Conservation (phyloP, 2,888 invertebrate species). For the Spodoptera littoralis region DNA sequence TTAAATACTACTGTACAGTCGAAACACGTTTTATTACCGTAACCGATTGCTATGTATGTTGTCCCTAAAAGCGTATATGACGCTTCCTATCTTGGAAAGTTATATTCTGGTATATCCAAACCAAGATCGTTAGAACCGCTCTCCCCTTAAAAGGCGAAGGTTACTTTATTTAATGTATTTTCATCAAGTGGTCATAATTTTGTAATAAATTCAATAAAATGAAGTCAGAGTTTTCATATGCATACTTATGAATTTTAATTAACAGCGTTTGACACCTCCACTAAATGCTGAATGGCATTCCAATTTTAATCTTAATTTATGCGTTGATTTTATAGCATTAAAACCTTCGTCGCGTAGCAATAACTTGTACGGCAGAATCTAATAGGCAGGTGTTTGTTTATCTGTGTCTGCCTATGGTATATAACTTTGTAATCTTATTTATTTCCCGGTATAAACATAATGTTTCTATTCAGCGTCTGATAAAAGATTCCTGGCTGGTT, state of each 20-base stretch:
- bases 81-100: slow-evolving; percentile 24
- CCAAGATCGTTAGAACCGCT: slow-evolving; percentile 24
- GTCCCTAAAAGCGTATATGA: slow-evolving; percentile 37
- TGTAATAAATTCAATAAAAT: slow-evolving; percentile 34
- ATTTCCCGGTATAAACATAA: slow-evolving; percentile 32
- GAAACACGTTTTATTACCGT: slow-evolving; percentile 20
- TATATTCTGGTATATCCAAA: slow-evolving; percentile 14
- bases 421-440: slow-evolving; percentile 1
- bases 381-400: not conserved
- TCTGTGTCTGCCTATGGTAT: not conserved
- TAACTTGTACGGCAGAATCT: slow-evolving; percentile 7
- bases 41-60: slow-evolving; percentile 13
- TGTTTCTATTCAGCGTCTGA: slow-evolving; percentile 46
- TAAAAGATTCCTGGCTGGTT: slow-evolving; percentile 63
- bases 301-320: slow-evolving; percentile 32
- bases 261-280: slow-evolving; percentile 40
- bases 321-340: slow-evolving; percentile 27
- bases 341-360: slow-evolving; percentile 23
- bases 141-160: slow-evolving; percentile 50
- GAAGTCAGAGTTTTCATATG: slow-evolving; percentile 16
- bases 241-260: slow-evolving; percentile 46
- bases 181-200: slow-evolving; percentile 26
- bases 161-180: slow-evolving; percentile 36
- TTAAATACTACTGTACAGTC: slow-evolving; percentile 28
- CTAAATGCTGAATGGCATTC: slow-evolving; percentile 27